These are phyloP conservation scores for Tetramorium bicarinatum DNA, from an alignment of 2,888 invertebrate genomes.

Conservation along the genomic window DNA sequence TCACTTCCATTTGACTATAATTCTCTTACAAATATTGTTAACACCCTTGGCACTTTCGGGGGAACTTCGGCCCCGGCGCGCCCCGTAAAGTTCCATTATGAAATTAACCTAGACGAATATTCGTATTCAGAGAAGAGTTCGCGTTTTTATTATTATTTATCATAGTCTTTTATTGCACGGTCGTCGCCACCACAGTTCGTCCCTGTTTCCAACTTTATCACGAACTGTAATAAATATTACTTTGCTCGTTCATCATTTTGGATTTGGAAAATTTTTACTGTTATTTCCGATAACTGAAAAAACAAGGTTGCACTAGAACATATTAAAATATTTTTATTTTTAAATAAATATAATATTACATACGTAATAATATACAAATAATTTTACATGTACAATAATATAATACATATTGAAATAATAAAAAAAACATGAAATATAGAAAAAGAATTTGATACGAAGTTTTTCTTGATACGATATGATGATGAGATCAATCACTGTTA, in stretches of 20 bases:
- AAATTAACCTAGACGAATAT: slow-evolving; percentile 51
- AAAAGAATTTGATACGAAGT: background rate
- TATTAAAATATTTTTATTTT: background rate
- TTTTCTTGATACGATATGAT: background rate
- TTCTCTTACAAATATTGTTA: slow-evolving; percentile 55
- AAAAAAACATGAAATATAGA: background rate
- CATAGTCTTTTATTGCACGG: slow-evolving; percentile 26
- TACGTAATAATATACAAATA: no score
- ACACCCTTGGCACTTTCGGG: slow-evolving; percentile 31
- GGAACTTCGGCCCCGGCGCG: slow-evolving; percentile 14
- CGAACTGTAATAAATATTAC: slow-evolving; percentile 37
- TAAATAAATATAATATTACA: background rate
- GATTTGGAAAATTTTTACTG: slow-evolving; percentile 16
- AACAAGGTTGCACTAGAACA: background rate
- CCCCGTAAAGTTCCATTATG: slow-evolving; percentile 56
- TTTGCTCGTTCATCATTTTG: background rate
- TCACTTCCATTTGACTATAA: slow-evolving; percentile 53
- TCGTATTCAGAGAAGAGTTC: slow-evolving; percentile 22
- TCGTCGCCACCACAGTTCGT: background rate
- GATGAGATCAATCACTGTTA: slow-evolving; percentile 21
- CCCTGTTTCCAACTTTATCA: slow-evolving; percentile 35
- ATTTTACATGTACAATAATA: no score
- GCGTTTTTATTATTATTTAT: slow-evolving; percentile 51
- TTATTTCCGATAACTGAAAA: background rate
- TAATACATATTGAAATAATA: no score